Percentiles rank a stretch among this genome's conserved stretches.
Evolutionary conservation across 2,797 vertebrate genomes (phyloP).

Genomic region (Diplodus sargus): DNA sequence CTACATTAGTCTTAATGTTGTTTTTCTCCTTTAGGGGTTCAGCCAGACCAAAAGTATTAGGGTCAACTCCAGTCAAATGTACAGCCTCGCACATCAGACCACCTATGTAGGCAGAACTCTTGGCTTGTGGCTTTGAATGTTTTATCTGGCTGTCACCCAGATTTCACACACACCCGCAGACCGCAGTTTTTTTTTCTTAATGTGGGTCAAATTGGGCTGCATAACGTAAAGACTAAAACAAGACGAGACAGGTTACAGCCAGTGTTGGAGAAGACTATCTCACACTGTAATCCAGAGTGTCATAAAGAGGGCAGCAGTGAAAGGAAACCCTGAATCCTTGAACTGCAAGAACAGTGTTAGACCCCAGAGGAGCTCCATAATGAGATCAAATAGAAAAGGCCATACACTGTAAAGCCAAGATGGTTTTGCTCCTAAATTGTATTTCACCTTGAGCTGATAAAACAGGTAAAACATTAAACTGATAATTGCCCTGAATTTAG

Average conservation of each 20-base stretch:
- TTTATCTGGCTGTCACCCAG: constrained; percentile 76
- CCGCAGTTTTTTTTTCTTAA: constrained; percentile 53
- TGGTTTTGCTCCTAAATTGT: not conserved
- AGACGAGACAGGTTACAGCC: constrained; percentile 44
- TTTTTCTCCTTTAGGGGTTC: constrained; percentile 64
- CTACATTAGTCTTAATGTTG: constrained; percentile 66
- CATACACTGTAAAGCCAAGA: not conserved
- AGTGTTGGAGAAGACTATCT: constrained; percentile 1
- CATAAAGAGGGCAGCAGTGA: constrained; percentile 10
- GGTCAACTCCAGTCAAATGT: constrained; percentile 58
- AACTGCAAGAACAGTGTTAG: constrained; percentile 9
- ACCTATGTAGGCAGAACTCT: constrained; percentile 79
- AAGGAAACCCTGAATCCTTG: constrained; percentile 5
- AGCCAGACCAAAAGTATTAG: constrained; percentile 71
- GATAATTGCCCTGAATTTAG: not conserved
- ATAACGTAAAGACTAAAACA: constrained; percentile 43
- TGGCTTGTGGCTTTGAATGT: constrained; percentile 74
- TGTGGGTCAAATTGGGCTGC: constrained; percentile 56
- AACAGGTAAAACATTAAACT: not conserved
- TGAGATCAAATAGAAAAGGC: constrained; percentile 13
- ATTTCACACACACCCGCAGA: constrained; percentile 66
- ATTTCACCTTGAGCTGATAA: constrained; percentile 7
- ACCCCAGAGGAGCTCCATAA: not conserved
- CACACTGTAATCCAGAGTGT: constrained; percentile 11
- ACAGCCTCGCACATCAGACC: constrained; percentile 71